Evolutionary conservation across 2,888 invertebrate genomes (phyloP), one percentile per base, ranked within the genome.

Genomic region (Uropetala carovei): DNA sequence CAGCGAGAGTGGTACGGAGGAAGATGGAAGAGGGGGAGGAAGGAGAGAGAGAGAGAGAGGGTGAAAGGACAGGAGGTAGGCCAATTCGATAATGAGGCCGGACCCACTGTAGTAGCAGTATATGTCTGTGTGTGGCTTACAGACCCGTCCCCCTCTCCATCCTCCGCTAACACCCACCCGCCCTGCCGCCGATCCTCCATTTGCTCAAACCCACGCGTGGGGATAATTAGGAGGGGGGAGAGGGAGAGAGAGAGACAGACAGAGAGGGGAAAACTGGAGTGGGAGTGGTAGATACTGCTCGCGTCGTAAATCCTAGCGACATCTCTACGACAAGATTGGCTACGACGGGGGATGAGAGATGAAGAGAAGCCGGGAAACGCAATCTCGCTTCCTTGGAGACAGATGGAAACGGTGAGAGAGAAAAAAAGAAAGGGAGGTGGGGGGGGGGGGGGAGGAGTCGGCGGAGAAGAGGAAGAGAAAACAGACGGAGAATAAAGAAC

Each of bases 261-360:
- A 22, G 68, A n/a, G 22, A 68, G 22, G 68, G 68, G n/a, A 68
- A 18, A n/a, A 68, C 18, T n/a, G 13, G 68, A 68, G 68, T 43
- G 68, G 68, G 18, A n/a, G 68, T n/a, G n/a, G 22, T 18, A 68
- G 68, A 68, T 68, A 68, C 68, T 68, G 18, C 68, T 18, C 18
- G 9, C n/a, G 9, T 68, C 68, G 68, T 68, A 68, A 68, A 68
- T 68, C 68, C n/a, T 68, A 5, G 68, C 68, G 68, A 68, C 68
- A 68, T 68, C 68, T 68, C 68, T 7, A 68, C 18, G 68, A 68
- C 68, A 22, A 68, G 68, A 68, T 68, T 68, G 68, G 68, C n/a
- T 22, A 9, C 68, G 68, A 68, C 68, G 68, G 68, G 68, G 68
- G 7, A 68, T n/a, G 64, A 14, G 64, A 64, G 68, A 68, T 7